Percentiles rank a stretch among this genome's conserved stretches.
phyloP scores from a whole-genome alignment of 2,888 invertebrate genomes.

The Lysandra coridon region DNA sequence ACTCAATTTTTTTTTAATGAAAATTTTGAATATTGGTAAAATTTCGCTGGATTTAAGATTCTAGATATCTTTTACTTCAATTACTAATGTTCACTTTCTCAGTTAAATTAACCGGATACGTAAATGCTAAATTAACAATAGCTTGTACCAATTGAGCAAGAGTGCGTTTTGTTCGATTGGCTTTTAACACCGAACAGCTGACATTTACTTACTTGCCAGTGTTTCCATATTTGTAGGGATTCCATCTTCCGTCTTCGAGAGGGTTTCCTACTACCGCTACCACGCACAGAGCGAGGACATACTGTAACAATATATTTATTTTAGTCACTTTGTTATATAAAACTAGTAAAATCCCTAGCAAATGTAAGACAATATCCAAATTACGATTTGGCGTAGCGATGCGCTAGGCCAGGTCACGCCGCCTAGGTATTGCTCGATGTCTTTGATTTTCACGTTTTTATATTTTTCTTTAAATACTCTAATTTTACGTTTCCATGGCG shows the following conservation, averaged over 20 bases:
- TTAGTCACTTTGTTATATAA: neutral
- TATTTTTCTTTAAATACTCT: neutral
- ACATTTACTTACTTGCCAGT: conserved; percentile 72
- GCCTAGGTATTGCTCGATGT: neutral
- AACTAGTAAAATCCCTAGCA: neutral
- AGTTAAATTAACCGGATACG: conserved; percentile 7
- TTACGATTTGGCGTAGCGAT: neutral
- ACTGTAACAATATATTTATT: conserved; percentile 50
- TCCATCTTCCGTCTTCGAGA: conserved; percentile 65
- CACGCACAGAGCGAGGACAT: conserved; percentile 59
- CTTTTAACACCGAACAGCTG: conserved; percentile 40
- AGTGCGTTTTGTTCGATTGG: conserved; percentile 21
- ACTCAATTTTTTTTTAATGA: neutral
- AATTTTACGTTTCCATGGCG: neutral
- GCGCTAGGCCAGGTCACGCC: neutral
- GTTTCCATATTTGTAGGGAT: conserved; percentile 65
- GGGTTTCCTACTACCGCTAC: conserved; percentile 56
- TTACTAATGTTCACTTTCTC: neutral
- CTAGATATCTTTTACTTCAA: neutral
- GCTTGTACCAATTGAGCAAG: conserved; percentile 27
- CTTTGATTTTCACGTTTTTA: neutral
- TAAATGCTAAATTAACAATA: conserved; percentile 9
- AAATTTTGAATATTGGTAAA: neutral
- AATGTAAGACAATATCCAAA: neutral
- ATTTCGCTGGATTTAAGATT: neutral